phyloP scores from a whole-genome alignment of 1,140 invertebrate genomes.

The Eumeta japonica region DNA sequence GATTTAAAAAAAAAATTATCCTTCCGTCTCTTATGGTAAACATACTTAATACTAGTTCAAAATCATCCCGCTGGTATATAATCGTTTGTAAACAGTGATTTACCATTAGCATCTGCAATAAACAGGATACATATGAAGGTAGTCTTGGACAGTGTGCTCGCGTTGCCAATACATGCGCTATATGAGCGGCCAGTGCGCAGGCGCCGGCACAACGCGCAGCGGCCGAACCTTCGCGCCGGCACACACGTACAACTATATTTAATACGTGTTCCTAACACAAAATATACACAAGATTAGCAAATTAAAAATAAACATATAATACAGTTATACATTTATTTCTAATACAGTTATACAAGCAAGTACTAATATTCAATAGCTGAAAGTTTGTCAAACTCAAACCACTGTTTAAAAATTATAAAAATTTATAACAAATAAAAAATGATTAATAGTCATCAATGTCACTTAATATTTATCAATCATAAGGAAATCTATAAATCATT shows the following conservation, averaged over 20 bases:
- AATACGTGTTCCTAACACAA: slow-evolving; percentile 80
- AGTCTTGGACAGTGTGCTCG: slow-evolving; percentile 25
- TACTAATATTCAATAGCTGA: too few species aligned
- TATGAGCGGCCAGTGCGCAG: slow-evolving; percentile 74
- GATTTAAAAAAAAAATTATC: too few species aligned
- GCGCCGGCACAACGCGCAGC: slow-evolving; percentile 87
- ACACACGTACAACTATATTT: slow-evolving; percentile 81
- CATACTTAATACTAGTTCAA: slow-evolving; percentile 1
- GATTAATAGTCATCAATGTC: too few species aligned
- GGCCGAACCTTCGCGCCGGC: slow-evolving; percentile 83
- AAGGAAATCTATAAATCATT: too few species aligned
- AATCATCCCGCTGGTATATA: neutral
- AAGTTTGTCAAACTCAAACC: too few species aligned
- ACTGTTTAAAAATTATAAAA: too few species aligned
- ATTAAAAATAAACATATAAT: slow-evolving; percentile 2
- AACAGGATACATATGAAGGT: slow-evolving; percentile 79
- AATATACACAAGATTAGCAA: slow-evolving; percentile 4
- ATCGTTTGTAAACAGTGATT: slow-evolving; percentile 9
- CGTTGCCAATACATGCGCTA: slow-evolving; percentile 35
- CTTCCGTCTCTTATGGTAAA: too few species aligned
- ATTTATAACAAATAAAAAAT: too few species aligned
- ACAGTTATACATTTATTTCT: slow-evolving; percentile 4
- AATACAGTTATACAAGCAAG: neutral
- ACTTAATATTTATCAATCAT: too few species aligned
- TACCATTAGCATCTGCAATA: slow-evolving; percentile 83